A percentile compares a stretch with the other conserved stretches of the same genome.
These are phyloP conservation scores for Pelvicachromis taeniatus DNA, from an alignment of 2,113 vertebrate genomes.

Conservation along the genomic window DNA sequence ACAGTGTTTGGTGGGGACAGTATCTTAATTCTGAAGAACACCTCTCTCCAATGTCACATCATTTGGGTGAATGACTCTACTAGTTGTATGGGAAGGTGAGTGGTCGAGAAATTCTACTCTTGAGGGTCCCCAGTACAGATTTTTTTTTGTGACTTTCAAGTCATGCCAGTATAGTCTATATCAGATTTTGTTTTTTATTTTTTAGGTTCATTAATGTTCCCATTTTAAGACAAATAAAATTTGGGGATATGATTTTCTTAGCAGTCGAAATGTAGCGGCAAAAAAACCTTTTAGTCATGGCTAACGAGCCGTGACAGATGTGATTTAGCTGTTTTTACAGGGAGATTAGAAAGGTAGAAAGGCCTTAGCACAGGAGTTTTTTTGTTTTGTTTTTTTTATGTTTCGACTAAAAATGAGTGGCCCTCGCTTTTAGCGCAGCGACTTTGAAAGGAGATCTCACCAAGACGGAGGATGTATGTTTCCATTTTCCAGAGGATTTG, in stretches of 20 bases:
- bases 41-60: conserved; percentile 30
- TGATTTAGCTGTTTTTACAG: conserved; percentile 30
- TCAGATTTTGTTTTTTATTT: not conserved
- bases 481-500: conserved; percentile 39
- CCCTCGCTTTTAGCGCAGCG: not conserved
- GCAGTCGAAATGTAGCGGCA: conserved; percentile 17
- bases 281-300: conserved; percentile 31
- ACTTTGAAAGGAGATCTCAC: conserved; percentile 35
- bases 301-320: conserved; percentile 25
- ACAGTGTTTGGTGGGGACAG: conserved; percentile 39
- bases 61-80: conserved; percentile 17
- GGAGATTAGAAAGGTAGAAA: conserved; percentile 23
- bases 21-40: conserved; percentile 55
- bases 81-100: conserved; percentile 36
- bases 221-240: conserved; percentile 28
- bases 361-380: not conserved
- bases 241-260: conserved; percentile 18
- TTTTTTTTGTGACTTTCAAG: not conserved
- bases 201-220: conserved; percentile 16
- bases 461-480: conserved; percentile 35
- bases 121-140: not conserved
- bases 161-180: not conserved
- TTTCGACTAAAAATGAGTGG: not conserved
- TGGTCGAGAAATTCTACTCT: conserved; percentile 39
- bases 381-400: not conserved